These are phyloP conservation scores for Epinephelus malabaricus DNA, from an alignment of 2,797 vertebrate species.

Conservation along the genomic window DNA sequence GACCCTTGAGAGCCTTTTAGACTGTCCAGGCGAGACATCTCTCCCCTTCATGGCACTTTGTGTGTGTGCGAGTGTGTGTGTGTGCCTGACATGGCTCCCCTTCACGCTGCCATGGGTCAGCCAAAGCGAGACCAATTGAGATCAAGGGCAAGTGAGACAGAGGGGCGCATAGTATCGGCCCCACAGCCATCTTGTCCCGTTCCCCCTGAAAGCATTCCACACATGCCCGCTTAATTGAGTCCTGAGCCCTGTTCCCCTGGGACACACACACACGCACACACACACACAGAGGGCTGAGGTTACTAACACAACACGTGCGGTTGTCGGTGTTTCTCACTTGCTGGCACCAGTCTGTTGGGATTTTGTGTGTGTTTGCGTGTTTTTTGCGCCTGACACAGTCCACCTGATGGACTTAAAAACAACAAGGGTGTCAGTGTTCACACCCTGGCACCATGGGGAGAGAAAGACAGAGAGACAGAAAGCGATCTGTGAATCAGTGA, in stretches of 20 bases:
- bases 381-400: conserved; percentile 52
- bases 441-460: conserved; percentile 42
- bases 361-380: conserved; percentile 40
- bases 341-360: conserved; percentile 62
- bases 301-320: conserved; percentile 83
- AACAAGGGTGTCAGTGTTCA: conserved; percentile 73
- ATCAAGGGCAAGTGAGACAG: conserved; percentile 82
- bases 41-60: conserved; percentile 70
- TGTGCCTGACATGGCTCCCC: conserved; percentile 72
- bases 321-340: conserved; percentile 72
- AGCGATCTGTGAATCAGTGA: not conserved
- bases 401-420: conserved; percentile 69
- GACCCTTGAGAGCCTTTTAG: conserved; percentile 73
- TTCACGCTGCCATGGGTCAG: conserved; percentile 81
- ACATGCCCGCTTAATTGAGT: conserved; percentile 87
- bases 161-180: conserved; percentile 73
- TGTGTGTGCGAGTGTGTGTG: conserved; percentile 51
- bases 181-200: conserved; percentile 79
- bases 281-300: conserved; percentile 73
- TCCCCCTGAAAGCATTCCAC: conserved; percentile 86
- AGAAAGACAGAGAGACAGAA: conserved; percentile 4
- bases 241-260: conserved; percentile 80
- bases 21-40: conserved; percentile 75
- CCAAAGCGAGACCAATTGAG: conserved; percentile 82
- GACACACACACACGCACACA: conserved; percentile 51